Evolutionary conservation across 2,888 invertebrate genomes (phyloP).

Genomic region (Hypomecis atomaria): DNA sequence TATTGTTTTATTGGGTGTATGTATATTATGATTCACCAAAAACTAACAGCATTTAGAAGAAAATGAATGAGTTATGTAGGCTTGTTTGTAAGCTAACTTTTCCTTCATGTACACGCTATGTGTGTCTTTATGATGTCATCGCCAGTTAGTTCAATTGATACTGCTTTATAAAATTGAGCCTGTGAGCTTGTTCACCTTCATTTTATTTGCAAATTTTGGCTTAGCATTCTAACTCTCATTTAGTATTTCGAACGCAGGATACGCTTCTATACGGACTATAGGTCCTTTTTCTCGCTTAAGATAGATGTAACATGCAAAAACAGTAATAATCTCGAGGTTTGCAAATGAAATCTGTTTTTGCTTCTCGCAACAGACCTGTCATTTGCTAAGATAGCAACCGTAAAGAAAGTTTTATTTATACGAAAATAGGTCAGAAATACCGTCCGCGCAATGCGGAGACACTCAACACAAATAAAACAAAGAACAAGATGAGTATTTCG

Average conservation of each 20-base stretch:
- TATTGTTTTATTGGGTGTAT: constrained; percentile 12
- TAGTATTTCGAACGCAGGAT: not conserved
- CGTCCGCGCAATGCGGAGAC: constrained; percentile 24
- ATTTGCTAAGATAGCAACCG: constrained; percentile 15
- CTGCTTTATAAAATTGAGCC: constrained; percentile 45
- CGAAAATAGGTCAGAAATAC: constrained; percentile 34
- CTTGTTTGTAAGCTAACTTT: constrained; percentile 29
- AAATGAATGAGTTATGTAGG: constrained; percentile 10
- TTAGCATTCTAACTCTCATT: constrained; percentile 29
- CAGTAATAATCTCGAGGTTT: constrained; percentile 5
- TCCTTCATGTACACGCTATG: constrained; percentile 24
- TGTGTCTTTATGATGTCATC: constrained; percentile 61
- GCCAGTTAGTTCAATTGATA: constrained; percentile 49
- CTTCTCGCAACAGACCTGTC: constrained; percentile 27
- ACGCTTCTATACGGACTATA: not conserved
- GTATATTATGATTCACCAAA: constrained; percentile 23
- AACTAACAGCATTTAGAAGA: constrained; percentile 8
- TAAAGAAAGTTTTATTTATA: constrained; percentile 30
- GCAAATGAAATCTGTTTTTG: constrained; percentile 18
- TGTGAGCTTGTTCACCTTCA: constrained; percentile 37
- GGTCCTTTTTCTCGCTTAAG: not conserved
- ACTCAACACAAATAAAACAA: constrained; percentile 50
- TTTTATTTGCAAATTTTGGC: constrained; percentile 26
- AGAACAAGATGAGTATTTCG: constrained; percentile 59
- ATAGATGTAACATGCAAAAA: constrained; percentile 9